phyloP scores from a whole-genome alignment of 2,113 vertebrate species.

The Poicephalus gulielmi region DNA sequence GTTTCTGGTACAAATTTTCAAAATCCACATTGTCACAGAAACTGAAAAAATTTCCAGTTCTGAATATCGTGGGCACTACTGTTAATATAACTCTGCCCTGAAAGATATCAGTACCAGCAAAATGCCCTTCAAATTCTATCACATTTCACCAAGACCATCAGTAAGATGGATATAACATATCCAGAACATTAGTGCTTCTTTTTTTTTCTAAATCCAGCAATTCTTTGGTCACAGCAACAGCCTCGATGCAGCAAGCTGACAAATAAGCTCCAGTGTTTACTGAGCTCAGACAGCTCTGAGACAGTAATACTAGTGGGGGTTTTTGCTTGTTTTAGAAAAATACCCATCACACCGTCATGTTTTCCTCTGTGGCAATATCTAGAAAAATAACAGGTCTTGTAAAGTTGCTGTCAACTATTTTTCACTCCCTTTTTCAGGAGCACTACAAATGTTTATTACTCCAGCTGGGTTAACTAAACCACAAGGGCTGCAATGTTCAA shows the following conservation, averaged over 20 bases:
- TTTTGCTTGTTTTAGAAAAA: neutral
- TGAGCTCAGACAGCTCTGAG: neutral
- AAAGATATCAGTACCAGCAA: neutral
- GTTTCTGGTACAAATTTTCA: neutral
- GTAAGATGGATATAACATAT: neutral
- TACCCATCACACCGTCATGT: neutral
- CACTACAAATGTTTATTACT: neutral
- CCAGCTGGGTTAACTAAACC: neutral
- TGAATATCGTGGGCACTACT: neutral
- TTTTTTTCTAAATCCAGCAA: neutral
- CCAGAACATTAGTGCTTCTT: neutral
- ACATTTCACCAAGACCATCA: neutral
- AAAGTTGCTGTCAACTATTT: neutral
- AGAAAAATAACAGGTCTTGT: neutral
- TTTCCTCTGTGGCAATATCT: neutral
- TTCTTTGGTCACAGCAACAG: neutral
- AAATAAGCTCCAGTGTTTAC: neutral
- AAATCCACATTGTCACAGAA: neutral
- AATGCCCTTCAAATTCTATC: neutral
- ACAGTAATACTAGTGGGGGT: too few relatives aligned
- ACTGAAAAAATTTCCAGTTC: neutral
- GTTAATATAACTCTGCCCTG: neutral
- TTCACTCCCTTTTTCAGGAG: neutral
- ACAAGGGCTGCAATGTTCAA: neutral
- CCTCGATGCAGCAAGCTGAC: neutral